phyloP scores from a whole-genome alignment of 2,797 vertebrate species.

The Macropus fuliginosus region DNA sequence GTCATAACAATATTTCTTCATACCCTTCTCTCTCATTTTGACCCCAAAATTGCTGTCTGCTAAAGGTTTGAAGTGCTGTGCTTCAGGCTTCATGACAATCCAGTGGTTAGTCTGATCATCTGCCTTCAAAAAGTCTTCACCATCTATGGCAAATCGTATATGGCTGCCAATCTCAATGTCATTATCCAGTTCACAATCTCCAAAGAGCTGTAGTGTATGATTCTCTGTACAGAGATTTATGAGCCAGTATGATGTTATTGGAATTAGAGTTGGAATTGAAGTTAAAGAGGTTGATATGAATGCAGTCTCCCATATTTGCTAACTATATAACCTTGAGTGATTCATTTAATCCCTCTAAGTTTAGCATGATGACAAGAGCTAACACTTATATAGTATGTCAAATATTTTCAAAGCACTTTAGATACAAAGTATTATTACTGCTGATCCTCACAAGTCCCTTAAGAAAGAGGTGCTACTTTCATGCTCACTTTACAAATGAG shows the following conservation, averaged over 20 bases:
- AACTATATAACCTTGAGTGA: background rate
- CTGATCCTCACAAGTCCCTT: too few relatives aligned
- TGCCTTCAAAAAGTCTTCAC: background rate
- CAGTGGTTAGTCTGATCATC: background rate
- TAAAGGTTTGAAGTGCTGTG: background rate
- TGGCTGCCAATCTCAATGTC: background rate
- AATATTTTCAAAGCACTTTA: too few relatives aligned
- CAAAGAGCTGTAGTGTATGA: background rate
- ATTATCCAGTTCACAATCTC: background rate
- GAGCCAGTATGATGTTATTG: background rate
- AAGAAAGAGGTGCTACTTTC: too few relatives aligned
- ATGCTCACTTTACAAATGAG: too few relatives aligned
- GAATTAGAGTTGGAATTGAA: background rate
- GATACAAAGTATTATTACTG: too few relatives aligned
- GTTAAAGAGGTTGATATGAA: background rate
- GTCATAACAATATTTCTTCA: background rate
- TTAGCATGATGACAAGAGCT: too few relatives aligned
- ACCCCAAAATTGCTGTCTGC: background rate
- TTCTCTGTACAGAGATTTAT: background rate
- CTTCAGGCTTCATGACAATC: background rate
- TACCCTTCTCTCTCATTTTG: background rate
- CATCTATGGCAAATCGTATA: background rate
- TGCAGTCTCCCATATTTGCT: background rate
- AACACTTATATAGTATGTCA: too few relatives aligned
- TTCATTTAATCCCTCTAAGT: too few relatives aligned